Evolutionary conservation across 2,113 vertebrate genomes (phyloP), one percentile per base, ranked within the genome.

Genomic region (Panthera tigris): DNA sequence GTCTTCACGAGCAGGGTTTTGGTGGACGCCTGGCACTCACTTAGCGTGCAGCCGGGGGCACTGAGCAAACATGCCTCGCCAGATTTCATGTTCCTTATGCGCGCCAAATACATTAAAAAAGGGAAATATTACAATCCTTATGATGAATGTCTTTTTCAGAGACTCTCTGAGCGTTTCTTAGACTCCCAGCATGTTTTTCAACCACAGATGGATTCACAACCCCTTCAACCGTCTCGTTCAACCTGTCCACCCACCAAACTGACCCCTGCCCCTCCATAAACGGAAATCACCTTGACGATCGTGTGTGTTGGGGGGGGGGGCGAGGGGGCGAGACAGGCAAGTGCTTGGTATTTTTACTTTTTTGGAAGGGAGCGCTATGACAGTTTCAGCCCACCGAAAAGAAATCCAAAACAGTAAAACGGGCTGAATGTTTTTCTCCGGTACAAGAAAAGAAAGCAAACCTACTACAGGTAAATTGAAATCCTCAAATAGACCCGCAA

Each of bases 391-490:
- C 11, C 33, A 45, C 81, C 93, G 85, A 89, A 97, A 91, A 96
- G 74, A 45, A 97, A 91, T 85, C 36, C 29, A 45, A 90, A 96
- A 87, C 76, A 88, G 66, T 87, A 88, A 97, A 80, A 69, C 19
- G 27, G 48, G 50, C 57, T 52, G 57, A 89, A 85, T 95, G 57
- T 81, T 61, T 94, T 93, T 84, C 41, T 50, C 81, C 45, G 27
- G 65, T 61, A 21, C 76, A 83, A 94, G 52, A 86, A 93, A 84
- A 39, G 79, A 84, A 96, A 97, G 74, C 41, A 88, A 88, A 88
- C 55, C 74, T 87, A n/a, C 94, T 93, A 94, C 86, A 93, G 93
- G 93, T 97, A 94, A 97, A 96, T 61, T 87, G 97, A 81, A 97
- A 92, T 96, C 96, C 80, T 95, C 93, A 81, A 80, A 76, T 14